Percentiles rank a stretch among this genome's conserved stretches.
Conservation (phyloP, 2,888 invertebrate species). For the Ormyrus rosae region DNA sequence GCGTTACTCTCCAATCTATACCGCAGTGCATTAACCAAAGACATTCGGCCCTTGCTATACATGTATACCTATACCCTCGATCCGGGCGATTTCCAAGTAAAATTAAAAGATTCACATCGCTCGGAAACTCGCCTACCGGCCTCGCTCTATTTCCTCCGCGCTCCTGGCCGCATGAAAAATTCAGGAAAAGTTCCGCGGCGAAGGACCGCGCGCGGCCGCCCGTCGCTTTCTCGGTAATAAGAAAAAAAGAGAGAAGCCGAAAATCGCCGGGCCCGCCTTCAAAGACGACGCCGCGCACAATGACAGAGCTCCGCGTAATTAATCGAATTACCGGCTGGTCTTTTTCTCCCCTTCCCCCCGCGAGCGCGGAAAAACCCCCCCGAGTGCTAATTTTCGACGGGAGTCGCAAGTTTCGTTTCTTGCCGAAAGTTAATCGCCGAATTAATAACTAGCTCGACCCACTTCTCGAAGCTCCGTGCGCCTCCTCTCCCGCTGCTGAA, state of each 20-base stretch:
- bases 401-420: constrained; percentile 2
- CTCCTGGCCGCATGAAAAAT: constrained; percentile 32
- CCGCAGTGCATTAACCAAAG: too few species aligned
- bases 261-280: too few species aligned
- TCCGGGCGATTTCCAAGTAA: constrained; percentile 19
- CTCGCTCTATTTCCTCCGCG: background rate
- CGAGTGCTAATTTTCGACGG: background rate
- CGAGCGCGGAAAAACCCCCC: background rate
- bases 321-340: constrained; percentile 10
- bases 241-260: too few species aligned
- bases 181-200: constrained; percentile 20
- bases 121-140: too few species aligned
- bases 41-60: too few species aligned
- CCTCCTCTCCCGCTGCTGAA: background rate
- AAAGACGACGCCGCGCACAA: background rate
- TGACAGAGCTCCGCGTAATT: constrained; percentile 6
- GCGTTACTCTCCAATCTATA: too few species aligned
- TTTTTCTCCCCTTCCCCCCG: too few species aligned
- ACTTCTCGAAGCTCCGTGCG: background rate
- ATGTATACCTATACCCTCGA: background rate
- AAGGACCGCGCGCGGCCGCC: too few species aligned
- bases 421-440: constrained; percentile 27
- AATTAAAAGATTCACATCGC: constrained; percentile 31
- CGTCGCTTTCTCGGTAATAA: too few species aligned
- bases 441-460: constrained; percentile 42